phyloP scores from a whole-genome alignment of 1,140 invertebrate genomes.

The Cyclina sinensis region DNA sequence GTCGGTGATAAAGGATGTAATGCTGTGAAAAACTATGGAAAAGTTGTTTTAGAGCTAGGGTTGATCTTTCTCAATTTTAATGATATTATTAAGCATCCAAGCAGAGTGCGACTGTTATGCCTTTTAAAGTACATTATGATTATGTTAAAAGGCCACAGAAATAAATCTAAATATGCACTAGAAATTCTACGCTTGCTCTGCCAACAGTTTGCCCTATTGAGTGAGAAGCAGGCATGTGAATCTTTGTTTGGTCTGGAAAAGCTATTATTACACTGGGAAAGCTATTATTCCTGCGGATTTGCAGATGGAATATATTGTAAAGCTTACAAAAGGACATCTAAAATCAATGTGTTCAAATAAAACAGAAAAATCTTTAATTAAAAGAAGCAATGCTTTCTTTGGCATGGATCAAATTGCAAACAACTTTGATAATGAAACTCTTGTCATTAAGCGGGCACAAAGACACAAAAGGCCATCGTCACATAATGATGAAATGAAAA shows the following conservation, averaged over 20 bases:
- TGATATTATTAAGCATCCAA: constrained; percentile 52
- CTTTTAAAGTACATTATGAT: constrained; percentile 70
- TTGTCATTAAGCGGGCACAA: no score
- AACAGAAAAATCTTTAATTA: no score
- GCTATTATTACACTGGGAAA: constrained; percentile 41
- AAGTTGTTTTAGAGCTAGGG: constrained; percentile 47
- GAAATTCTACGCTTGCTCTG: constrained; percentile 17
- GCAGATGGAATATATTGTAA: no score
- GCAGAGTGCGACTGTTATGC: constrained; percentile 43
- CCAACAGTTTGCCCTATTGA: constrained; percentile 32
- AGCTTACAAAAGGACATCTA: no score
- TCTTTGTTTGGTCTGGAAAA: constrained; percentile 12
- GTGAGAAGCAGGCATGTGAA: not conserved
- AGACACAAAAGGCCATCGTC: no score
- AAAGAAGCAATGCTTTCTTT: no score
- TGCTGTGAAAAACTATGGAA: constrained; percentile 41
- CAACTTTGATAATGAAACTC: no score
- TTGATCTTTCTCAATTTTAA: constrained; percentile 48
- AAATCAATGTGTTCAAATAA: no score
- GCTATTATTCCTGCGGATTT: no score
- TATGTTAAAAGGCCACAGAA: constrained; percentile 63
- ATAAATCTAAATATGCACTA: constrained; percentile 55
- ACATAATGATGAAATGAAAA: no score
- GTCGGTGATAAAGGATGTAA: not conserved
- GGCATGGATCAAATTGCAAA: no score